Conservation (phyloP, 2,113 vertebrate genomes). For the Ploceus nigricollis region DNA sequence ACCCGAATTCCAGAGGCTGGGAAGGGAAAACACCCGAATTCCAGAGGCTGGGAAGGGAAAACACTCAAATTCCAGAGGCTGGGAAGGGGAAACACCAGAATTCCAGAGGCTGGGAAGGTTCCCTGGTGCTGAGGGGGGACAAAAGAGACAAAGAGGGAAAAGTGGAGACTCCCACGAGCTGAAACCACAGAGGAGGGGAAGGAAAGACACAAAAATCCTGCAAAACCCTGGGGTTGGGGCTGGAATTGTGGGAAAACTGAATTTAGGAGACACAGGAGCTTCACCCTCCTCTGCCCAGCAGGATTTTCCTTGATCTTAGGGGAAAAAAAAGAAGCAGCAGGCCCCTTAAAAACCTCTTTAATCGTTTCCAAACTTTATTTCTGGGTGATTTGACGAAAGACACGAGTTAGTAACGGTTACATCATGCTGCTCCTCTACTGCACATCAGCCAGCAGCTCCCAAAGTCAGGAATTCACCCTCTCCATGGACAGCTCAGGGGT, state of each 20-base stretch:
- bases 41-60: neutral
- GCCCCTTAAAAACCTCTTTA: slow-evolving; percentile 8
- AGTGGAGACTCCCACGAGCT: rapidly evolving
- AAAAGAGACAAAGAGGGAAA: neutral
- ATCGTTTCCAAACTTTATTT: slow-evolving; percentile 90
- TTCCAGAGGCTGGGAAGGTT: neutral
- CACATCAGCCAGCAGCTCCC: slow-evolving; percentile 83
- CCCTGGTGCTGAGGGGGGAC: neutral
- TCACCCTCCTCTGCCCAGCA: neutral
- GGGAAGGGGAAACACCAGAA: neutral
- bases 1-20: neutral
- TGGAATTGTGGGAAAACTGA: rapidly evolving
- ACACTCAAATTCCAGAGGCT: rapidly evolving
- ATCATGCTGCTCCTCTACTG: slow-evolving; percentile 84
- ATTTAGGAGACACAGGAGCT: neutral
- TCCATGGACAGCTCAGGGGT: slow-evolving; percentile 59
- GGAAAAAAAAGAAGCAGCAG: neutral
- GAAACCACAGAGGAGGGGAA: neutral
- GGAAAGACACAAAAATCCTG: neutral
- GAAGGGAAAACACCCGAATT: neutral
- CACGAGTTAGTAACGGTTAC: slow-evolving; percentile 93
- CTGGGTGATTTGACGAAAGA: slow-evolving; percentile 89
- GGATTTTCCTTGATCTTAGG: neutral
- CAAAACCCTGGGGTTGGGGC: rapidly evolving
- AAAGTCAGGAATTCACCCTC: slow-evolving; percentile 64